Evolutionary conservation across 2,113 vertebrate species (phyloP).

Genomic region (Platycercus adscitus): DNA sequence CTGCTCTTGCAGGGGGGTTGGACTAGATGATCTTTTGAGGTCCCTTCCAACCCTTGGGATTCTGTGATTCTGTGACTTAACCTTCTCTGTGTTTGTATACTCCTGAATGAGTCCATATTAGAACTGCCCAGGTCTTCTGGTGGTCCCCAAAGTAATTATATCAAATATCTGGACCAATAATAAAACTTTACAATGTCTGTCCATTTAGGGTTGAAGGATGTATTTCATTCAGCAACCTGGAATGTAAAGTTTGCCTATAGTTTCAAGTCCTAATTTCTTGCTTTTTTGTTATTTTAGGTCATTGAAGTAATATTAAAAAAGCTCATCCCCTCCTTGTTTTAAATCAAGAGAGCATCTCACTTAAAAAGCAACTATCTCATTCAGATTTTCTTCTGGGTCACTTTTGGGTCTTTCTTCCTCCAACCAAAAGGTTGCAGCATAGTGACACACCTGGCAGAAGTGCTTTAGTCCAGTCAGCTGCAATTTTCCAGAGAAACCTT

Average conservation of each 20-base stretch:
- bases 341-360: background rate
- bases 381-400: background rate
- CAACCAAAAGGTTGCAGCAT: background rate
- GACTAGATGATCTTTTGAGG: too few species aligned
- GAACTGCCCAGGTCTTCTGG: background rate
- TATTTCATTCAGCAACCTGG: background rate
- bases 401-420: background rate
- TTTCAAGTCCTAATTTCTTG: background rate
- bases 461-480: background rate
- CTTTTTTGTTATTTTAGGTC: background rate
- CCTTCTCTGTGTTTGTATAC: background rate
- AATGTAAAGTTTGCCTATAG: background rate
- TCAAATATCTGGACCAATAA: background rate
- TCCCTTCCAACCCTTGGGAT: too few species aligned
- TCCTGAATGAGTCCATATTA: background rate
- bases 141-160: background rate
- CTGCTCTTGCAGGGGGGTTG: too few species aligned
- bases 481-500: background rate
- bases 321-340: background rate
- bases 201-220: background rate
- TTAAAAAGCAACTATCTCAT: background rate
- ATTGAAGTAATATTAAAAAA: background rate
- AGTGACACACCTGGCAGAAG: background rate
- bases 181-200: background rate
- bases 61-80: too few species aligned